Evolutionary conservation across 2,888 invertebrate species (phyloP), one percentile per base, ranked within the genome.

Genomic region (Drosophila lutescens): DNA sequence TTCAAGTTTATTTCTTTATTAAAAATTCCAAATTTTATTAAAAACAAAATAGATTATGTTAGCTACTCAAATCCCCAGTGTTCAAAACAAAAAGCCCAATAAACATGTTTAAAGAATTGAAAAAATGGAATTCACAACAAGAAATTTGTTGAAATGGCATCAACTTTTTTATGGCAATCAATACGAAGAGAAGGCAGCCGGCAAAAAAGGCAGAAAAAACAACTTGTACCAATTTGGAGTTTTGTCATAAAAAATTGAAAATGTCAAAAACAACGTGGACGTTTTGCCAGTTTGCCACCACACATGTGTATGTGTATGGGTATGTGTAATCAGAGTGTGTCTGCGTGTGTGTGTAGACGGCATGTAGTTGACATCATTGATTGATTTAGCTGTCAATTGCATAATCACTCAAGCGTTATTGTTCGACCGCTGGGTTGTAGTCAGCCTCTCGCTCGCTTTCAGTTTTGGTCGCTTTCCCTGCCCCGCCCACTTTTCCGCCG

Each of bases 321-420:
- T 47, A 46, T 50, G 58, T 59, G 20, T 32, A 40, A 46, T 47
- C n/a, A 8, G n/a, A 26, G 23, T 66, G 47, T 61, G 61, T 61
- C 8, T 30, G 30, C 4, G 63, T 46, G 53, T 55, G 43, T 68
- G 54, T 62, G 63, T 63, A 26, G 78, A 60, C 76, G 78, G 78
- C 84, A 80, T 90, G 86, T 80, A 88, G 89, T 87, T 90, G 90
- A 89, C 90, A 90, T 86, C 87, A 90, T 88, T 91, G 91, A 91
- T 91, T 91, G 91, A 91, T 91, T 90, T 89, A 88, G 84, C 88
- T 89, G 91, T 89, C 91, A 90, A 91, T 90, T 89, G 90, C 89
- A 89, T 90, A 91, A 88, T 90, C 91, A 87, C 87, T 90, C 89
- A 89, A 87, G 88, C 87, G 86, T 84, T 88, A 90, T 89, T 85